Conservation (phyloP, 2,888 invertebrate species). For the Leptura quadrifasciata region DNA sequence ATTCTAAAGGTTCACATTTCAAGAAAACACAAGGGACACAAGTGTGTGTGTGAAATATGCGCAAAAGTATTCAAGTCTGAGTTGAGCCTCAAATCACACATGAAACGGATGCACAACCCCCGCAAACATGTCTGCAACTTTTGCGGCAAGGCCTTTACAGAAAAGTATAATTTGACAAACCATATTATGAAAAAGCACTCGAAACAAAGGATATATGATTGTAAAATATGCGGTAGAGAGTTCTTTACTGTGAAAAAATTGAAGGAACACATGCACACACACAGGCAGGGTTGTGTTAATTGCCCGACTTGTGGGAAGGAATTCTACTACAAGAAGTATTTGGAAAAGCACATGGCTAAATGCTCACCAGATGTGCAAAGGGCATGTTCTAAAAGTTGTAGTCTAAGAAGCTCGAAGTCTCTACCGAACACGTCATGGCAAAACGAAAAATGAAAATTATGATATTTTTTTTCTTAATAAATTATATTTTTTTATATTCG, state of each 20-base stretch:
- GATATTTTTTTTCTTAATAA: background rate
- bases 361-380: conserved; percentile 42
- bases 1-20: conserved; percentile 57
- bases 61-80: conserved; percentile 61
- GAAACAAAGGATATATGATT: conserved; percentile 56
- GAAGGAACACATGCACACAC: conserved; percentile 60
- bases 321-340: conserved; percentile 60
- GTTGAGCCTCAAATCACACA: conserved; percentile 59
- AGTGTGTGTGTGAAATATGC: conserved; percentile 59
- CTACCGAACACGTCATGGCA: background rate
- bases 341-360: conserved; percentile 56
- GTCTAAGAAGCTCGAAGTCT: conserved; percentile 15
- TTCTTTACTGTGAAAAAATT: conserved; percentile 57
- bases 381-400: background rate
- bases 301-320: conserved; percentile 60
- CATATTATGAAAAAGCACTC: conserved; percentile 58
- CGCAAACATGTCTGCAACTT: conserved; percentile 57
- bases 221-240: conserved; percentile 57
- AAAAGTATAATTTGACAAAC: conserved; percentile 57
- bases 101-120: conserved; percentile 58
- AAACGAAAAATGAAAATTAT: background rate
- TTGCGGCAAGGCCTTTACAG: conserved; percentile 58
- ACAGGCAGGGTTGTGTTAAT: conserved; percentile 56
- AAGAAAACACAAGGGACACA: conserved; percentile 56
- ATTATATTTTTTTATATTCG: background rate